These are phyloP conservation scores for Rhynchonycteris naso DNA, from an alignment of 2,797 vertebrate species.

Conservation along the genomic window DNA sequence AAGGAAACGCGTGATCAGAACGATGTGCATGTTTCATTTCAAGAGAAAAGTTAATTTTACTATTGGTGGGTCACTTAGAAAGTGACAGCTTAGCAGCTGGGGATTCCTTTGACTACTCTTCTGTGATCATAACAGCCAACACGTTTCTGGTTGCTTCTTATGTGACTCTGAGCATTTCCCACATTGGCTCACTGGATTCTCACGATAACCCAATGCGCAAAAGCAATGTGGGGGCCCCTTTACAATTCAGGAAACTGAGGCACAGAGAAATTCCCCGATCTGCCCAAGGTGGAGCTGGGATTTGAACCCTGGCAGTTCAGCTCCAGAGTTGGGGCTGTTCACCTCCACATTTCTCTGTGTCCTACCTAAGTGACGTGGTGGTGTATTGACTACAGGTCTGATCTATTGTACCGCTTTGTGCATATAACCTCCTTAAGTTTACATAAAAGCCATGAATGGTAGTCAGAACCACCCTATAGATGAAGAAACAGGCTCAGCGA, in stretches of 20 bases:
- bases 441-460: neutral
- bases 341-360: fast-evolving
- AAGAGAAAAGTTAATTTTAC: slow-evolving; percentile 57
- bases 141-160: slow-evolving; percentile 20
- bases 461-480: neutral
- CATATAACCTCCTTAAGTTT: neutral
- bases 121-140: slow-evolving; percentile 27
- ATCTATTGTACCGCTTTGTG: neutral
- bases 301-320: neutral
- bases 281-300: neutral
- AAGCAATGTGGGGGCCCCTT: neutral
- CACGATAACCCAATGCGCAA: neutral
- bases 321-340: neutral
- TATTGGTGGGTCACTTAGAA: slow-evolving; percentile 43
- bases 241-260: neutral
- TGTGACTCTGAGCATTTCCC: neutral
- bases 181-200: neutral
- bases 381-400: neutral
- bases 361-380: neutral
- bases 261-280: neutral
- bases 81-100: slow-evolving; percentile 38
- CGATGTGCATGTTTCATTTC: neutral
- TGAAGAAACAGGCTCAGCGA: neutral
- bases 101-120: neutral
- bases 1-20: neutral